Conservation (phyloP, 2,888 invertebrate species). For the Chironomus tentans region DNA sequence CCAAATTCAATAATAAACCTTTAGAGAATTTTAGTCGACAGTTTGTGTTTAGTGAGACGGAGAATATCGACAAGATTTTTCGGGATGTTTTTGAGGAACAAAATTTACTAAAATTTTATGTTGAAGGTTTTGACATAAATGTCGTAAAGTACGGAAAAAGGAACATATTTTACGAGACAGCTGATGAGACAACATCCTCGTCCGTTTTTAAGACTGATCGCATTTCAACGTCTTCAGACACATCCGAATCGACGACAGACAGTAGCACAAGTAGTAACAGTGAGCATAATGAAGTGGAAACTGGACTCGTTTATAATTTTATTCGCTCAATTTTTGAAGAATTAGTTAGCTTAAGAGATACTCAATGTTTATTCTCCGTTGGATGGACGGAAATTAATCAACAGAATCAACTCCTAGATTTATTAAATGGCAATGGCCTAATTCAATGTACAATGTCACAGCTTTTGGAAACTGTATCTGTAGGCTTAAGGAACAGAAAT, state of each 20-base stretch:
- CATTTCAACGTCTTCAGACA: neutral
- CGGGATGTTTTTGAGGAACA: conserved; percentile 53
- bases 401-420: conserved; percentile 49
- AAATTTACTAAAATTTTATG: conserved; percentile 51
- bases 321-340: conserved; percentile 61
- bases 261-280: neutral
- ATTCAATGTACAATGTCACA: conserved; percentile 55
- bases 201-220: neutral
- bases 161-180: conserved; percentile 39
- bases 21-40: conserved; percentile 15
- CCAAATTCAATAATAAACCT: neutral
- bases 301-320: conserved; percentile 53
- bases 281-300: neutral
- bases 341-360: conserved; percentile 53
- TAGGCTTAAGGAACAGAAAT: conserved; percentile 53
- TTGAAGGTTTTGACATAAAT: conserved; percentile 69
- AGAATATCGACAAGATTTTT: conserved; percentile 52
- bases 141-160: conserved; percentile 59
- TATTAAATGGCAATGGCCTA: conserved; percentile 46
- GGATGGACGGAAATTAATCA: conserved; percentile 65
- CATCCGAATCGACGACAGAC: neutral
- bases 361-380: conserved; percentile 48
- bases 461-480: conserved; percentile 59
- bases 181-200: neutral
- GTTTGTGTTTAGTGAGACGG: neutral